Conservation (phyloP, 2,888 invertebrate species). For the Eurytoma californica region DNA sequence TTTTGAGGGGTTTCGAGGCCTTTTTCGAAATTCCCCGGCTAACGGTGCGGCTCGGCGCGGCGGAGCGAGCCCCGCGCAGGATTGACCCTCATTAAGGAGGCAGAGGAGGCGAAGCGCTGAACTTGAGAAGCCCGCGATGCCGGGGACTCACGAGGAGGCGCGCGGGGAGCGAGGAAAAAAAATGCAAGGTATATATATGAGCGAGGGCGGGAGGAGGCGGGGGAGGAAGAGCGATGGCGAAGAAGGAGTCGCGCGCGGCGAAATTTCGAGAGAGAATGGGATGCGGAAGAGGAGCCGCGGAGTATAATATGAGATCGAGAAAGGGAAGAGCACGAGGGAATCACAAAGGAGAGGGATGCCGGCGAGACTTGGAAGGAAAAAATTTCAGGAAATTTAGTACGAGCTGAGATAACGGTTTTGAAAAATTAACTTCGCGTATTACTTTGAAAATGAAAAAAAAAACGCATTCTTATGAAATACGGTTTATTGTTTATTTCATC, state of each 20-base stretch:
- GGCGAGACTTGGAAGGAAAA: neutral
- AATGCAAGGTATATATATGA: conserved; percentile 6
- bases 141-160: conserved; percentile 9
- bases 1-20: conserved; percentile 27
- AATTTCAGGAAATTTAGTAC: conserved; percentile 1
- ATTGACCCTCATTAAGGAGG: conserved; percentile 44
- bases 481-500: too few relatives aligned
- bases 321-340: neutral
- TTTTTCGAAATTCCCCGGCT: conserved; percentile 40
- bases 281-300: conserved; percentile 48
- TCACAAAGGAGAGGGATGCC: conserved; percentile 1
- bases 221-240: conserved; percentile 32
- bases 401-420: too few relatives aligned
- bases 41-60: conserved; percentile 25
- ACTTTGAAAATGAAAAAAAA: too few relatives aligned
- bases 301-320: conserved; percentile 10
- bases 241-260: neutral
- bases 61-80: neutral
- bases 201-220: neutral
- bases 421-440: too few relatives aligned
- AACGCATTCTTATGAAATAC: too few relatives aligned
- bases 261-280: conserved; percentile 33
- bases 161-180: conserved; percentile 32
- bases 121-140: conserved; percentile 25
- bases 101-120: conserved; percentile 21